A percentile compares a stretch with the other conserved stretches of the same genome.
Evolutionary conservation across 2,113 vertebrate species (phyloP).

Genomic region (Onychostruthus taczanowskii): DNA sequence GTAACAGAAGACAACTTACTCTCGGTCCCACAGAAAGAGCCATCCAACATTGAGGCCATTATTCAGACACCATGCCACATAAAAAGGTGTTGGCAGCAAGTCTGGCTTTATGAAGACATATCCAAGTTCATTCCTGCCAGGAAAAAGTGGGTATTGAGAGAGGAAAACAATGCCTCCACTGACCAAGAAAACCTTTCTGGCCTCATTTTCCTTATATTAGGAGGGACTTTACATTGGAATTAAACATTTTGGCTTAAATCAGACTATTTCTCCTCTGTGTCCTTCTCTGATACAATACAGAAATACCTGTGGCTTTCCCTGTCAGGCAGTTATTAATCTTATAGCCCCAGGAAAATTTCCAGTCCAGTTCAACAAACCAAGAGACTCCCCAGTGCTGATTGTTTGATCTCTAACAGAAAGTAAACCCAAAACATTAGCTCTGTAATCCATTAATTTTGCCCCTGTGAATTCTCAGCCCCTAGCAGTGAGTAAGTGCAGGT

Average conservation of each 20-base stretch:
- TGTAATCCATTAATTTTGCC: not conserved
- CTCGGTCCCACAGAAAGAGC: slow-evolving; percentile 68
- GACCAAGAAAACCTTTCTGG: not conserved
- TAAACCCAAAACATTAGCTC: not conserved
- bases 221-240: not conserved
- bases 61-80: slow-evolving; percentile 52
- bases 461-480: not conserved
- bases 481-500: not conserved
- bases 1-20: slow-evolving; percentile 49
- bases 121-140: slow-evolving; percentile 53
- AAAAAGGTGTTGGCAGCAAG: slow-evolving; percentile 51
- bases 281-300: not conserved
- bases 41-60: slow-evolving; percentile 65
- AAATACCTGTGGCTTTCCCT: not conserved
- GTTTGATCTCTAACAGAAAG: not conserved
- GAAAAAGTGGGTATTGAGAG: not conserved
- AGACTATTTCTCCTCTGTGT: not conserved
- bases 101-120: slow-evolving; percentile 44
- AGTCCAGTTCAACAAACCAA: not conserved
- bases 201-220: not conserved
- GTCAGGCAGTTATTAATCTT: not conserved
- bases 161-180: not conserved
- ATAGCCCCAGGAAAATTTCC: not conserved
- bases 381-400: not conserved
- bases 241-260: not conserved